These are phyloP conservation scores for Xenopus borealis DNA, from an alignment of 2,113 vertebrate genomes.

Conservation along the genomic window DNA sequence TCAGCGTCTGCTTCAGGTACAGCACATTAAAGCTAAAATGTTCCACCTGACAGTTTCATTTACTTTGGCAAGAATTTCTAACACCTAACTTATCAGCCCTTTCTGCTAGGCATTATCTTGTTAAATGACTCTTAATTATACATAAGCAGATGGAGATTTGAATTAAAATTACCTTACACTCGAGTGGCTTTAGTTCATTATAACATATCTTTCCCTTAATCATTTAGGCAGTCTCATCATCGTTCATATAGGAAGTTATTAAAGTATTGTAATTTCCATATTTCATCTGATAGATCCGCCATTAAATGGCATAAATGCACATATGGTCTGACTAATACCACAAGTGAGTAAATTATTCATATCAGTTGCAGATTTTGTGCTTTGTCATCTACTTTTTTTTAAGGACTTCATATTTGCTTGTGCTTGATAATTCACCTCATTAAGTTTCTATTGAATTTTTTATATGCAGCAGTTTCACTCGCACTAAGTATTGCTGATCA, in stretches of 20 bases:
- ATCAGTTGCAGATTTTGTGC: slow-evolving; percentile 62
- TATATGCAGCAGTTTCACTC: no score
- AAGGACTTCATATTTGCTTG: slow-evolving; percentile 63
- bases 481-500: no score
- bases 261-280: slow-evolving; percentile 76
- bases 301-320: slow-evolving; percentile 69
- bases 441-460: slow-evolving; percentile 52
- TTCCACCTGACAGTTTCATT: slow-evolving; percentile 73
- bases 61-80: slow-evolving; percentile 74
- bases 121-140: slow-evolving; percentile 89
- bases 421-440: slow-evolving; percentile 54
- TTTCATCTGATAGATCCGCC: slow-evolving; percentile 77
- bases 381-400: slow-evolving; percentile 64
- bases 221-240: slow-evolving; percentile 81
- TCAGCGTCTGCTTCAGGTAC: slow-evolving; percentile 58
- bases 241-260: slow-evolving; percentile 76
- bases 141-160: slow-evolving; percentile 88
- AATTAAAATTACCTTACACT: slow-evolving; percentile 92
- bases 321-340: slow-evolving; percentile 68
- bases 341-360: slow-evolving; percentile 71
- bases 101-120: slow-evolving; percentile 80
- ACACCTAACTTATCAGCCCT: slow-evolving; percentile 75
- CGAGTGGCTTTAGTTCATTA: slow-evolving; percentile 88
- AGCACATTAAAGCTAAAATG: slow-evolving; percentile 66
- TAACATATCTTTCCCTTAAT: slow-evolving; percentile 85